A percentile compares a stretch with the other conserved stretches of the same genome.
Conservation (phyloP, 2,888 invertebrate genomes). For the Dolichomitus sp. region DNA sequence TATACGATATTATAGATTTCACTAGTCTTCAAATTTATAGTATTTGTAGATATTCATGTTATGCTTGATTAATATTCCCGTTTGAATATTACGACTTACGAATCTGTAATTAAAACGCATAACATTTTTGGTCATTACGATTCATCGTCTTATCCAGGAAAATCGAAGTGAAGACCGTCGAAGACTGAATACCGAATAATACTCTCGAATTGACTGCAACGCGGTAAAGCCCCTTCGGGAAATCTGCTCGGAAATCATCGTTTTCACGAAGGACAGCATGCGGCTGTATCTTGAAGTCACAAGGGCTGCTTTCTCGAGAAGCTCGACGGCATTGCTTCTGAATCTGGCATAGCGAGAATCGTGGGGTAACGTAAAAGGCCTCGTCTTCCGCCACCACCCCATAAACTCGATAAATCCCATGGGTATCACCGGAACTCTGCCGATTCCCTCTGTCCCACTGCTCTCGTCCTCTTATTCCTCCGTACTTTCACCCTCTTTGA, state of each 20-base stretch:
- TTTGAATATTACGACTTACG: neutral
- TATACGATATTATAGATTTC: neutral
- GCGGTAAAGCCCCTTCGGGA: conserved; percentile 70
- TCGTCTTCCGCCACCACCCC: conserved; percentile 73
- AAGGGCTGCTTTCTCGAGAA: conserved; percentile 44
- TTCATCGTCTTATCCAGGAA: neutral
- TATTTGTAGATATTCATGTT: neutral
- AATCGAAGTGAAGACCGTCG: neutral
- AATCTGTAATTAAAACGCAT: neutral
- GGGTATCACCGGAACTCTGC: conserved; percentile 72
- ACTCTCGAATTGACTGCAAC: conserved; percentile 17
- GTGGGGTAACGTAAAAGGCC: conserved; percentile 29
- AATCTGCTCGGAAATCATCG: conserved; percentile 78
- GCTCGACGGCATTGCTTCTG: neutral
- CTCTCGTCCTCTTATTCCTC: conserved; percentile 62
- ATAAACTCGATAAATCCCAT: conserved; percentile 79
- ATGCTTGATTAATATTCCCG: neutral
- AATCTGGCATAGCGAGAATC: conserved; percentile 34
- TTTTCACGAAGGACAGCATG: conserved; percentile 73
- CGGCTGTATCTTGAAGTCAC: conserved; percentile 40
- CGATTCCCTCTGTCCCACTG: conserved; percentile 59
- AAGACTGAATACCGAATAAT: conserved; percentile 17
- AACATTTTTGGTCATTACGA: neutral
- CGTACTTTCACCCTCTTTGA: conserved; percentile 31
- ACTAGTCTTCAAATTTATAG: neutral